Evolutionary conservation across 2,888 invertebrate genomes (phyloP), one percentile per base, ranked within the genome.

Genomic region (Metellina segmentata): DNA sequence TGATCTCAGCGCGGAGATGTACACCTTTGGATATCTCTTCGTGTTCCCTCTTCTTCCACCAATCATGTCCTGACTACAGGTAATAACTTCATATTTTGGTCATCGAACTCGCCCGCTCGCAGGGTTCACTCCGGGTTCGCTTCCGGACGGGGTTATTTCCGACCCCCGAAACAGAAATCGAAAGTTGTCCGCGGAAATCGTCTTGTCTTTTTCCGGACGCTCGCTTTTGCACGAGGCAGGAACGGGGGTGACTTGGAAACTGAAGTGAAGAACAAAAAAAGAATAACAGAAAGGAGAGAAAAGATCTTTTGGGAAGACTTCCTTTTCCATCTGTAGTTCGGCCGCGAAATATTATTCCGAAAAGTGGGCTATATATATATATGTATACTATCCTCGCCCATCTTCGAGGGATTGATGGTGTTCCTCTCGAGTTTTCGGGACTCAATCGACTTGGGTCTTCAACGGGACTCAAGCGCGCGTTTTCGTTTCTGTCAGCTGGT

Each of bases 51-150:
- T 70, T 49, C 61, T 74, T 75, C 91, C 86, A 49, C 87, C 91
- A 82, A 77, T 86, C 90, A 91, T 91, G 87, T 61, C 83, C 77
- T 91, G 91, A 91, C 87, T 87, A 91, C 91, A 91, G 91, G 91
- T 91, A 82, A 89, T 71, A 49, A 53, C 49, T 78, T 74, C 16
- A 6, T 53, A 61, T 75, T 74, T 77, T 49, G 9, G 8, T 72
- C 52, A 72, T 34, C 49, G 11, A 8, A 51, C n/a, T 48, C n/a
- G 52, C 52, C 78, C 5, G 52, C n/a, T 81, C 74, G 48, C 52
- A 52, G 49, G 85, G 74, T 85, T 53, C n/a, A n/a, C 79, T 83
- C 71, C 53, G 53, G 53, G 53, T 49, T 6, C 69, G 49, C 48
- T 49, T 19, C 16, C 51, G 70, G 19, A 19, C n/a, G 8, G 16